Conservation (phyloP, 2,113 vertebrate genomes). For the Prolemur simus region DNA sequence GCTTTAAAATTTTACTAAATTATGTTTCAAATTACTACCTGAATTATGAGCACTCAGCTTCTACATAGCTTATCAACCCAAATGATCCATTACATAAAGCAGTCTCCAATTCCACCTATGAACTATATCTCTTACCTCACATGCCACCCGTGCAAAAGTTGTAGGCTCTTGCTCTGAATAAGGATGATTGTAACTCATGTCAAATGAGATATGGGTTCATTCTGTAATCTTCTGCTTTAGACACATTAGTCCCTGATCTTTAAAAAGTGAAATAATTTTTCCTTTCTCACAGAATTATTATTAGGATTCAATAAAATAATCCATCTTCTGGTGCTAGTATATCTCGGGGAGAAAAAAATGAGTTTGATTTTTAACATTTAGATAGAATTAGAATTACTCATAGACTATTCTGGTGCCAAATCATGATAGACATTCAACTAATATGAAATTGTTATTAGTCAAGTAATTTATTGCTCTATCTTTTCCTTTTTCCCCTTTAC, state of each 20-base stretch:
- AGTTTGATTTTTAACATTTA: constrained; percentile 13
- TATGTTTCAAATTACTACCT: background rate
- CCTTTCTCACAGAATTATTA: background rate
- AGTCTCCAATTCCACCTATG: background rate
- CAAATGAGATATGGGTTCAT: background rate
- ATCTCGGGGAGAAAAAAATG: background rate
- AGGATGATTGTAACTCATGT: background rate
- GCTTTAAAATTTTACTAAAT: constrained; percentile 10
- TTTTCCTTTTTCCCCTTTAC: background rate
- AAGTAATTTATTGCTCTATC: background rate
- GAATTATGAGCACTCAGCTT: background rate
- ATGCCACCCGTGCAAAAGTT: background rate
- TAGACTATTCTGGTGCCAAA: background rate
- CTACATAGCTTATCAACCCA: background rate
- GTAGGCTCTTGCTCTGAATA: background rate
- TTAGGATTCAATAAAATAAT: constrained; percentile 12
- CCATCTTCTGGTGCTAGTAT: background rate
- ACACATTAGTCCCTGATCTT: background rate
- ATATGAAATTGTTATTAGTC: background rate
- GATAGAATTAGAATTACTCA: background rate
- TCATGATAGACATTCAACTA: background rate
- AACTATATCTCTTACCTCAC: background rate
- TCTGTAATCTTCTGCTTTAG: background rate
- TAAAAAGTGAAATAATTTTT: background rate
- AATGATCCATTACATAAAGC: background rate